Evolutionary conservation across 2,797 vertebrate genomes (phyloP), one percentile per base, ranked within the genome.

Genomic region (Hirundo rustica): DNA sequence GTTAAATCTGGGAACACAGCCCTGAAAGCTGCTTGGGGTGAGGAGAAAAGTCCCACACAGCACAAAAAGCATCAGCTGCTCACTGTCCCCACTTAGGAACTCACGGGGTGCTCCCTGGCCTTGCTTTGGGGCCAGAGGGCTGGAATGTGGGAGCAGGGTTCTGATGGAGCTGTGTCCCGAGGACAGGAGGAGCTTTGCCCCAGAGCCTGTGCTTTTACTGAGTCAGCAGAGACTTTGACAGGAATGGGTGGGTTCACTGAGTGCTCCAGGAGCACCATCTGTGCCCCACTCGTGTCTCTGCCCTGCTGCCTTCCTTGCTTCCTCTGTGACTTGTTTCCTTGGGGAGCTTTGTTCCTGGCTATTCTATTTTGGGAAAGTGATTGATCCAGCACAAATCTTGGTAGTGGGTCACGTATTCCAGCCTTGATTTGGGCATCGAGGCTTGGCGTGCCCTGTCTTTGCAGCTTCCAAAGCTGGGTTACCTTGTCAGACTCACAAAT

Each of bases 61-160:
- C 29, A 18, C 11, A 11, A 8, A 8, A 48, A 65, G n/a, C 40
- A 2, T 9, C 0, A 5, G 21, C 13, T 0, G 0, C 57, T 55
- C 3, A 0, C 62, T 64, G 36, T 16, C 58, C 65, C 58, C 45
- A 12, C 26, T 34, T 10, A 7, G 5, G 10, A 7, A 1, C 34
- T 16, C 29, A 12, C 4, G 10, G 6, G 57, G n/a, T 1, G 21
- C 5, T 77, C 58, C 3, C 62, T 38, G 82, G 57, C 44, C 53
- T 23, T 27, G 73, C 12, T 55, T 36, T 68, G 3, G 40, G 7
- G 16, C 14, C 20, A 1, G 10, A 10, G 62, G 36, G 83, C 48
- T 82, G 65, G 29, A 54, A 11, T 14, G n/a, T 47, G 57, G 25
- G 14, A 80, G 48, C 47, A 36, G 51, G 29, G 38, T 42, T 53